phyloP scores from a whole-genome alignment of 2,797 vertebrate genomes.

The Clarias fuscus region DNA sequence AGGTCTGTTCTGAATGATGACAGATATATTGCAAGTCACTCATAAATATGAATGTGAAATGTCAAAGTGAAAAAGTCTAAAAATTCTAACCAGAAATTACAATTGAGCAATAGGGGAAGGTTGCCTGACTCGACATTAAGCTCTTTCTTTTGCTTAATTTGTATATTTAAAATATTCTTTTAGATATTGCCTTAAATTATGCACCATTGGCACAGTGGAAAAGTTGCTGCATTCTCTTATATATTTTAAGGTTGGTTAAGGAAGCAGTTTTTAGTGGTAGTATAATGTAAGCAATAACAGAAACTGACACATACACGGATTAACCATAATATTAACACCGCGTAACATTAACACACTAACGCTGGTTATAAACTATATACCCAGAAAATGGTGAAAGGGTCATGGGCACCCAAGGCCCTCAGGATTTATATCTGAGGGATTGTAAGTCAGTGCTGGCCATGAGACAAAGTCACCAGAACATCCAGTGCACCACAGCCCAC shows the following conservation, averaged over 20 bases:
- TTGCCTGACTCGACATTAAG: background rate
- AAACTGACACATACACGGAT: background rate
- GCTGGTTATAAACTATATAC: too few relatives aligned
- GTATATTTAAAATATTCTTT: background rate
- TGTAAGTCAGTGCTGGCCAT: too few relatives aligned
- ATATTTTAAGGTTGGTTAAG: background rate
- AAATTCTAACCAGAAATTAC: background rate
- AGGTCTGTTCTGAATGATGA: constrained; percentile 8
- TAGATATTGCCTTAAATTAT: background rate
- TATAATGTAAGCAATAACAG: background rate
- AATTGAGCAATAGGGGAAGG: background rate
- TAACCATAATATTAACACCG: too few relatives aligned
- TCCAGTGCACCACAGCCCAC: too few relatives aligned
- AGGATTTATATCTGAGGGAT: too few relatives aligned
- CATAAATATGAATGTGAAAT: background rate
- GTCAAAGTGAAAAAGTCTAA: background rate
- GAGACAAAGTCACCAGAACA: too few relatives aligned
- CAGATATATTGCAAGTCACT: background rate
- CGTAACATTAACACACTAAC: too few relatives aligned
- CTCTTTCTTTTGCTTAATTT: background rate
- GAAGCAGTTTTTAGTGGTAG: background rate
- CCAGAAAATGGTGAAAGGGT: too few relatives aligned
- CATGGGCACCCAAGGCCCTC: too few relatives aligned
- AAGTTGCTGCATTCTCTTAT: background rate
- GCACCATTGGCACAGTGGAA: background rate